These are phyloP conservation scores for Yponomeuta sedellus DNA, from an alignment of 2,888 invertebrate species.

Conservation along the genomic window DNA sequence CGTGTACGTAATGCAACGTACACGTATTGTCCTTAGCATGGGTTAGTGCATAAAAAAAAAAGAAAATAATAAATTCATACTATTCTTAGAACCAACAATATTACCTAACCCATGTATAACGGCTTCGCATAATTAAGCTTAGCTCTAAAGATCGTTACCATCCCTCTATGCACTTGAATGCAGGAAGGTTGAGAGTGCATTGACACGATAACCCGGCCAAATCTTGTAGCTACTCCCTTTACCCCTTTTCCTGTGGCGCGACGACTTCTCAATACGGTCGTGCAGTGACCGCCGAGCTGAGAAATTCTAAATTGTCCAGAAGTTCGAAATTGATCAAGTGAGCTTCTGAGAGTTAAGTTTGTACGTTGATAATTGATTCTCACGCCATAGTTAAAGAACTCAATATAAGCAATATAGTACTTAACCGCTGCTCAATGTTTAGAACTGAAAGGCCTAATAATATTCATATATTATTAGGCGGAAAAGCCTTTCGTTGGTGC, in stretches of 20 bases:
- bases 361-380: neutral
- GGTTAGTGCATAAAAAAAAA: too few relatives aligned
- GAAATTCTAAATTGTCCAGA: neutral
- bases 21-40: too few relatives aligned
- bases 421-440: too few relatives aligned
- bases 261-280: neutral
- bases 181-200: constrained; percentile 72
- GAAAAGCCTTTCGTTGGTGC: too few relatives aligned
- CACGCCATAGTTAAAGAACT: too few relatives aligned
- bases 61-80: neutral
- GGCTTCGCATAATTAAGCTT: neutral
- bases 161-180: constrained; percentile 72
- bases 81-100: neutral
- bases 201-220: constrained; percentile 57
- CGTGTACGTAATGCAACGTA: too few relatives aligned
- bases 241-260: constrained; percentile 8
- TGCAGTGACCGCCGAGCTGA: too few relatives aligned
- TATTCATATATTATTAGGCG: too few relatives aligned
- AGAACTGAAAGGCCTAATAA: too few relatives aligned
- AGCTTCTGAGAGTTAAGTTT: neutral
- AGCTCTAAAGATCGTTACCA: constrained; percentile 60
- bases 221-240: constrained; percentile 27
- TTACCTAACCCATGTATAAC: neutral
- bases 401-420: too few relatives aligned
- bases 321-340: neutral